Conservation (phyloP, 2,797 vertebrate genomes). For the Acrossocheilus wenchowensis region DNA sequence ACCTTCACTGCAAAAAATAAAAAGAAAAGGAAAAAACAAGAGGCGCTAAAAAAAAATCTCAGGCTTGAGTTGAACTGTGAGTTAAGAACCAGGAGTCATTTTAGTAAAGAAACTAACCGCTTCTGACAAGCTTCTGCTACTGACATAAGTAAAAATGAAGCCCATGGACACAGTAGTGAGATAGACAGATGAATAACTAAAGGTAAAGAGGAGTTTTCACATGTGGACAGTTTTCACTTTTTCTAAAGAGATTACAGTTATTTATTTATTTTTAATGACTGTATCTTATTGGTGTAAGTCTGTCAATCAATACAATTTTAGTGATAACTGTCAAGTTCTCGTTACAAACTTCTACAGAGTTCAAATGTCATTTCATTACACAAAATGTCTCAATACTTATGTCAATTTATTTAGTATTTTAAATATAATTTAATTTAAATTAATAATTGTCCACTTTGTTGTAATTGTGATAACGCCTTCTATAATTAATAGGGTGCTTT, state of each 20-base stretch:
- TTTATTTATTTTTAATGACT: background rate
- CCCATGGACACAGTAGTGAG: background rate
- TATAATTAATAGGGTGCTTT: conserved; percentile 45
- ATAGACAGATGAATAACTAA: conserved; percentile 36
- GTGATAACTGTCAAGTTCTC: background rate
- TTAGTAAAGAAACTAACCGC: conserved; percentile 93
- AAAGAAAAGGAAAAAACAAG: conserved; percentile 80
- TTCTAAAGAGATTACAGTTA: conserved; percentile 1
- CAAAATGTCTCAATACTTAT: background rate
- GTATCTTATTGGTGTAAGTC: background rate
- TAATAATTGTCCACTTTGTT: conserved; percentile 10
- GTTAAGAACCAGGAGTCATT: conserved; percentile 98
- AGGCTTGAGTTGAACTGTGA: conserved; percentile 86
- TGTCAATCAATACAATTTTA: background rate
- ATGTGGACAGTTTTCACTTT: background rate
- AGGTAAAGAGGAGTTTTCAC: background rate
- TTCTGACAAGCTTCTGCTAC: conserved; percentile 92
- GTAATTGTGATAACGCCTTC: conserved; percentile 19
- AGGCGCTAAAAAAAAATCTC: conserved; percentile 85
- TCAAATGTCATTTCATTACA: background rate
- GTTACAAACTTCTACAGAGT: background rate
- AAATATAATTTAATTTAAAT: background rate
- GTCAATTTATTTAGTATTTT: background rate
- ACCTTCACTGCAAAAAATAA: conserved; percentile 76
- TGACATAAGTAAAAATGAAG: conserved; percentile 48